Percentiles rank a stretch among this genome's conserved stretches.
Conservation (phyloP, 2,113 vertebrate species). For the Paramisgurnus dabryanus region DNA sequence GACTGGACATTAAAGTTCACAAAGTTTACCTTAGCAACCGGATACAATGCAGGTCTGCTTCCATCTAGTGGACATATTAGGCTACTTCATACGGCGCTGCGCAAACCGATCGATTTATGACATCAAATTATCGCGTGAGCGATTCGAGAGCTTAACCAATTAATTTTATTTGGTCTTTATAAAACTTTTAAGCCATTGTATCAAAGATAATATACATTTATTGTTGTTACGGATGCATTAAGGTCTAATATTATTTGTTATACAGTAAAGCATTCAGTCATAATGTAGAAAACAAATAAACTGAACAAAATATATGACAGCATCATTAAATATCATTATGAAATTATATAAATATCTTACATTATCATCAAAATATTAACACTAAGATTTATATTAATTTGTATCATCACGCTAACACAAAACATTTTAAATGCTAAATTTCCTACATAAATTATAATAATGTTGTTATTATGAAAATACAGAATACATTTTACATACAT, state of each 20-base stretch:
- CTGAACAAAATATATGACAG: not conserved
- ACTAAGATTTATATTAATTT: constrained; percentile 12
- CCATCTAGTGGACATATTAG: constrained; percentile 39
- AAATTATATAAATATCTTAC: not conserved
- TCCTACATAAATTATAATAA: not conserved
- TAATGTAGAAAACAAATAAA: not conserved
- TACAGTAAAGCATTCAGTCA: constrained; percentile 2
- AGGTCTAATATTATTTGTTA: not conserved
- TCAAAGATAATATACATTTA: not conserved
- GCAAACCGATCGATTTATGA: too few relatives aligned
- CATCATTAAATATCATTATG: constrained; percentile 9
- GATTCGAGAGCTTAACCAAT: too few relatives aligned
- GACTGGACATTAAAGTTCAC: not conserved
- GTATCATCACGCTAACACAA: not conserved
- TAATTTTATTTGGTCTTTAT: not conserved
- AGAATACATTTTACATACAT: not conserved
- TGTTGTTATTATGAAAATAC: not conserved
- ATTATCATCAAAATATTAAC: not conserved
- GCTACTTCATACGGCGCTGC: not conserved
- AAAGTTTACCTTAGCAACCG: constrained; percentile 46
- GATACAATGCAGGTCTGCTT: constrained; percentile 9
- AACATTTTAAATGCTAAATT: not conserved
- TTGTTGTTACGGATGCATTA: not conserved
- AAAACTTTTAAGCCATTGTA: not conserved
- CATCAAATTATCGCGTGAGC: too few relatives aligned